These are phyloP conservation scores for Lacerta viridis DNA, from an alignment of 2,797 vertebrate species.

Conservation along the genomic window DNA sequence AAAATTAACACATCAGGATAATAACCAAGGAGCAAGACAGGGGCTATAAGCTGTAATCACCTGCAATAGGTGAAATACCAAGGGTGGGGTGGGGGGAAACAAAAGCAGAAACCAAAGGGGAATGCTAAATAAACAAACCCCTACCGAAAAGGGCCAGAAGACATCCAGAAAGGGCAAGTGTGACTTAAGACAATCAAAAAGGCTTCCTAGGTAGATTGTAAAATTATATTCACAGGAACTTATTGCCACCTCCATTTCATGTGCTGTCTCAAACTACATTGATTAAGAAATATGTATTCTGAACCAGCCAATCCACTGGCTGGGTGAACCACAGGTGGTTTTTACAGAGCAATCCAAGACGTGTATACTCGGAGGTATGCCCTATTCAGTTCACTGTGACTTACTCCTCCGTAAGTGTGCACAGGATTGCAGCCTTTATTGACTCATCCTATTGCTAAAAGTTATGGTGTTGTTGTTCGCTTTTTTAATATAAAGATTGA, in stretches of 20 bases:
- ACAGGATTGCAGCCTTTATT: neutral
- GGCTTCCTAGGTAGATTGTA: neutral
- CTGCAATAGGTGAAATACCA: conserved; percentile 40
- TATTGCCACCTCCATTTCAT: neutral
- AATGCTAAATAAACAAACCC: conserved; percentile 29
- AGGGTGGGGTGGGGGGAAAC: conserved; percentile 46
- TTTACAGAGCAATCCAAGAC: neutral
- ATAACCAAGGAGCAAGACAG: conserved; percentile 33
- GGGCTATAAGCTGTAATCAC: conserved; percentile 28
- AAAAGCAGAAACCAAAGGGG: conserved; percentile 38
- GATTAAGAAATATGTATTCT: conserved; percentile 15
- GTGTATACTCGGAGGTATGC: neutral
- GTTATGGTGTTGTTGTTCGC: too few species aligned
- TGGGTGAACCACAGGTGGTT: neutral
- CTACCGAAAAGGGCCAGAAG: conserved; percentile 24
- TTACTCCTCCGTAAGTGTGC: neutral
- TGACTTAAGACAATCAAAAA: conserved; percentile 46
- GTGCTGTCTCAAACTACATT: conserved; percentile 30
- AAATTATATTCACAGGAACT: conserved; percentile 46
- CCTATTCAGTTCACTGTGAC: neutral
- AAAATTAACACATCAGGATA: neutral
- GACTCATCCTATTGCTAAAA: neutral
- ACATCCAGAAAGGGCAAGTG: neutral
- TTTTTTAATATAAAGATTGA: neutral
- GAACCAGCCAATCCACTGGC: neutral